Evolutionary conservation across 2,113 vertebrate species (phyloP), one percentile per base, ranked within the genome.

Genomic region (Tyrannus savana): DNA sequence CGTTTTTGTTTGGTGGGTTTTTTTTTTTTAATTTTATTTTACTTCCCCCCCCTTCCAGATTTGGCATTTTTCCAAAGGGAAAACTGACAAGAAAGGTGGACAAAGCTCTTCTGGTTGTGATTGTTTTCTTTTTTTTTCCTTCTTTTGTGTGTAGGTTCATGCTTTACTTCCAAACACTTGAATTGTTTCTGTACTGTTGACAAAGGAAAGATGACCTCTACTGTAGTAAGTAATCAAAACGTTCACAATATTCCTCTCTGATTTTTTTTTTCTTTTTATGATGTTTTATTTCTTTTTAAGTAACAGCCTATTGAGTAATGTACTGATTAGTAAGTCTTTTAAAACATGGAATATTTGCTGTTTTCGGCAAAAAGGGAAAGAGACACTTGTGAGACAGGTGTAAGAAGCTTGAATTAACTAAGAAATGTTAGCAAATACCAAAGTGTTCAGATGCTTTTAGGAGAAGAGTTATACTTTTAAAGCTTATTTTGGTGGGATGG

Each of bases 161-260:
- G 14, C 19, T 91, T 95, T 75, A n/a, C 30, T 67, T 89, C 68
- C 74, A 7, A 50, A 89, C 68, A 89, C 93, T 73, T 87, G 39
- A 75, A 39, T 79, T 49, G 24, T 94, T 94, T 87, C 30, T 27
- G 89, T 97, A 96, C 89, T 90, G 84, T 86, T 94, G 92, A 90
- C 89, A 68, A 76, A 80, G 52, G 14, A 86, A 89, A 84, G 81
- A 98, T 98, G 98, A 96, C 89, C 91, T 96, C 97, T 44, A 76
- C 91, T 68, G 77, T 79, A 87, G 98, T 98, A 94, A 97, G 98
- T 98, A 82, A 93, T 88, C 60, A 67, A 83, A 89, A 91, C n/a
- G 77, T 68, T 95, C 50, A 47, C 77, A 75, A 68, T 69, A 53
- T 14, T 74, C 13, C 41, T 27, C n/a, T 46, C 18, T 47, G 5